Percentiles rank a stretch among this genome's conserved stretches.
Evolutionary conservation across 2,888 invertebrate genomes (phyloP).

Genomic region (Melanostoma mellinum): DNA sequence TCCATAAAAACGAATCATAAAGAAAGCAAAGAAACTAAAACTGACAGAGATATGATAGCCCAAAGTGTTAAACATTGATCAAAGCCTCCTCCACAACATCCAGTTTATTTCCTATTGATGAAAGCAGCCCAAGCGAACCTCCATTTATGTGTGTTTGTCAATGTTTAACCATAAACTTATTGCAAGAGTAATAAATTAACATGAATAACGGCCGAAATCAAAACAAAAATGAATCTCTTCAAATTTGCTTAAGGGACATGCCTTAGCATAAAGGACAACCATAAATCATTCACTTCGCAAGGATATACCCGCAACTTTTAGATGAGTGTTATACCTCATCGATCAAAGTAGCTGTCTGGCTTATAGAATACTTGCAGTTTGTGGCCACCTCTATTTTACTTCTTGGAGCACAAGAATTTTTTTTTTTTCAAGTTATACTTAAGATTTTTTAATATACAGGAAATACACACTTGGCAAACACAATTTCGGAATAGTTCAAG

Average conservation of each 20-base stretch:
- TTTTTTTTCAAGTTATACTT: slow-evolving; percentile 31
- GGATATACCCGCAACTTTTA: slow-evolving; percentile 24
- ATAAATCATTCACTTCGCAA: slow-evolving; percentile 65
- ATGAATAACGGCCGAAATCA: too few relatives aligned
- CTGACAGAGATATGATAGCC: too few relatives aligned
- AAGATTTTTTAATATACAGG: slow-evolving; percentile 60
- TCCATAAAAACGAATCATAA: too few relatives aligned
- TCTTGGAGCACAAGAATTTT: slow-evolving; percentile 31
- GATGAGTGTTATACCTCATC: slow-evolving; percentile 44
- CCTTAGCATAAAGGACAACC: slow-evolving; percentile 28
- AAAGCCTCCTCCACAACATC: too few relatives aligned
- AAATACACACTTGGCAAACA: slow-evolving; percentile 56
- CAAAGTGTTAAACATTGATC: too few relatives aligned
- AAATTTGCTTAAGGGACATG: slow-evolving; percentile 12
- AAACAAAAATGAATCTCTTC: slow-evolving; percentile 1
- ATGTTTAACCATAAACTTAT: too few relatives aligned
- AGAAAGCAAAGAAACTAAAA: too few relatives aligned
- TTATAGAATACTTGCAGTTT: slow-evolving; percentile 13
- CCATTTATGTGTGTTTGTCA: too few relatives aligned
- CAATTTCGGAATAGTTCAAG: slow-evolving; percentile 48
- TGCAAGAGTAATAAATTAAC: too few relatives aligned
- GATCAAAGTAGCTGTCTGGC: slow-evolving; percentile 58
- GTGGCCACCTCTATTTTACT: background rate
- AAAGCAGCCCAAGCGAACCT: too few relatives aligned
- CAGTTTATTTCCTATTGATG: too few relatives aligned